Base-by-base conservation (phyloP, 2,113 vertebrate species). In the Eudyptes chrysolophus region DNA sequence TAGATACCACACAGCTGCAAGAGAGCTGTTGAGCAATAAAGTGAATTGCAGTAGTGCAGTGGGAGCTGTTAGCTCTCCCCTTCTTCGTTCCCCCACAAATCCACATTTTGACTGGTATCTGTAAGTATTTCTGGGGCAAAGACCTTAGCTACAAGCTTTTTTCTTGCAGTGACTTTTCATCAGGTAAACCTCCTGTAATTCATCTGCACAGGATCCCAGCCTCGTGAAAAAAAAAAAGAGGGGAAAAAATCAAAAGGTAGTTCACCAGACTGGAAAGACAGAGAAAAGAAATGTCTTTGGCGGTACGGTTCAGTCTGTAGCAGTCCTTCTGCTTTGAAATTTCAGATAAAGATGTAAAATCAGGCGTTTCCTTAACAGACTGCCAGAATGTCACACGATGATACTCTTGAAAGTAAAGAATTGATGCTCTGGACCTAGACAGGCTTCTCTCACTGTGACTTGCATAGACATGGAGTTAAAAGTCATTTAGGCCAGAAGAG, bases 301-400 rank as follows among this genome's bases (percentile, higher is more conserved):
- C 2, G 7, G 30, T 71, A 90, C 3, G 6, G 26, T 49, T 87
- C 57, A 38, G 38, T 85, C 52, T 89, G 49, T 38, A 93, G n/a
- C 48, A 94, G 34, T 36, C 11, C 24, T 72, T 77, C 29, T 69
- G 38, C 51, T 82, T 79, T 88, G 38, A 88, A 93, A 88, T 32
- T 85, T 92, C 16, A 36, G 11, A 88, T 64, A 60, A 85, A 80
- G 66, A 74, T n/a, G n/a, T 66, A 94, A 87, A 88, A 83, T n/a
- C 34, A 76, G 48, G 17, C 17, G 82, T 75, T 71, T 68, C 26
- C 36, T 64, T 92, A 85, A 55, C 66, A 86, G 36, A 49, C 55
- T 83, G 49, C n/a, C 58, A 87, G 90, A 90, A 68, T 68, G 88
- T 65, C 62, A 82, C 24, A 92, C 2, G 3, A 48, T 42, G 38